These are phyloP conservation scores for Polietes domitor DNA, from an alignment of 2,888 invertebrate species.

Conservation along the genomic window DNA sequence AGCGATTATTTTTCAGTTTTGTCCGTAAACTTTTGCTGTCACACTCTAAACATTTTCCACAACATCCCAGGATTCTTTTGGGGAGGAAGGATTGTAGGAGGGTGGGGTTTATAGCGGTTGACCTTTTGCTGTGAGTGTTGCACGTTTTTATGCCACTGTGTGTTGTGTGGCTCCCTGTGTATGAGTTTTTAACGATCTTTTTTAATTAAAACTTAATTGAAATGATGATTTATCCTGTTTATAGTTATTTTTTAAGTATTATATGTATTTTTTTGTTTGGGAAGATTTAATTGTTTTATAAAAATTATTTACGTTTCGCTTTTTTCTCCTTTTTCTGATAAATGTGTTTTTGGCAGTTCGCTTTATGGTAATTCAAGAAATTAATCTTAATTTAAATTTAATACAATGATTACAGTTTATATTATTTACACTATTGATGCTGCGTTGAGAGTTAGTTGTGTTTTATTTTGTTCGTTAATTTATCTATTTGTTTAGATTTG, in stretches of 20 bases:
- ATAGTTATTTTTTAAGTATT: constrained; percentile 15
- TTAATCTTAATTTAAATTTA: background rate
- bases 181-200: background rate
- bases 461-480: background rate
- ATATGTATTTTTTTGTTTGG: constrained; percentile 17
- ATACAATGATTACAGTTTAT: background rate
- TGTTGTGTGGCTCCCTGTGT: too few relatives aligned
- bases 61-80: background rate
- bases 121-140: too few relatives aligned
- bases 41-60: background rate
- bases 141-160: background rate
- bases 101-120: too few relatives aligned
- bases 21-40: background rate
- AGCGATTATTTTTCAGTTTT: background rate
- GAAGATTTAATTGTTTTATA: constrained; percentile 8
- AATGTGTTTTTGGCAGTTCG: background rate
- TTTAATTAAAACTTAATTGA: constrained; percentile 16
- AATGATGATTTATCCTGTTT: constrained; percentile 7
- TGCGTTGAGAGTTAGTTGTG: background rate
- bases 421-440: background rate
- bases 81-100: background rate
- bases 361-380: background rate
- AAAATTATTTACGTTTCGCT: constrained; percentile 10
- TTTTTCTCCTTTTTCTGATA: background rate
- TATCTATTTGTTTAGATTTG: constrained; percentile 18